Evolutionary conservation across 2,888 invertebrate genomes (phyloP), one percentile per base, ranked within the genome.

Genomic region (Dicycla oo): DNA sequence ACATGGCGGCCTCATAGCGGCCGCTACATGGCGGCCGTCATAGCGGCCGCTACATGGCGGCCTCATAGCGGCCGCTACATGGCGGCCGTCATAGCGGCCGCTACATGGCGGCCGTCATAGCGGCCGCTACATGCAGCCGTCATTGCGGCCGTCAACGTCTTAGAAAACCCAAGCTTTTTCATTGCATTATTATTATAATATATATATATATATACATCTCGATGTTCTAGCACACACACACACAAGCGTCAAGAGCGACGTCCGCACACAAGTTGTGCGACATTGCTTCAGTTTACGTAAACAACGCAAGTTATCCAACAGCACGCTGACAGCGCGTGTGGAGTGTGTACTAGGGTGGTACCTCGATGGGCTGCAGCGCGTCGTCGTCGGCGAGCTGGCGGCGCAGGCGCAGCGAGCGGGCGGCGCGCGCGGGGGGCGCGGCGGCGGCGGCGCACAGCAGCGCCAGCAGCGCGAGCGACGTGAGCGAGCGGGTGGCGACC

Each of bases 351-450:
- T 62, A 66, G 30, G n/a, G 30, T 4, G 30, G 66, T 89, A 95
- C 95, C 88, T 95, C 93, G 67, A 95, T 89, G 69, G 95, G 95
- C 89, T 95, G 95, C 84, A 95, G 90, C 23, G 92, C 75, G 86
- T 94, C 88, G 87, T 94, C 95, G 80, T 93, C 94, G 77, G 91
- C 90, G 81, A 95, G 93, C 86, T 95, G 95, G 8, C 95, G 88
- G 85, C 93, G 92, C 61, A 72, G 81, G 74, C 90, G 88, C 78
- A 84, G 83, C 76, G 73, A 30, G 72, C 64, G 83, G 78, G 79
- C 81, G 74, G 82, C 0, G 3, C 13, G 73, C 18, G 49, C 83
- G 77, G 87, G 81, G 43, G 87, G 78, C 45, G 88, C 86, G 72
- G 84, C 86, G 85, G 87, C 87, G 81, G 84, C 80, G 82, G 85